Percentiles rank a stretch among this genome's conserved stretches.
Conservation (phyloP, 37 sponge, comb jelly and placozoan genomes). For the Theonella swinhoei region DNA sequence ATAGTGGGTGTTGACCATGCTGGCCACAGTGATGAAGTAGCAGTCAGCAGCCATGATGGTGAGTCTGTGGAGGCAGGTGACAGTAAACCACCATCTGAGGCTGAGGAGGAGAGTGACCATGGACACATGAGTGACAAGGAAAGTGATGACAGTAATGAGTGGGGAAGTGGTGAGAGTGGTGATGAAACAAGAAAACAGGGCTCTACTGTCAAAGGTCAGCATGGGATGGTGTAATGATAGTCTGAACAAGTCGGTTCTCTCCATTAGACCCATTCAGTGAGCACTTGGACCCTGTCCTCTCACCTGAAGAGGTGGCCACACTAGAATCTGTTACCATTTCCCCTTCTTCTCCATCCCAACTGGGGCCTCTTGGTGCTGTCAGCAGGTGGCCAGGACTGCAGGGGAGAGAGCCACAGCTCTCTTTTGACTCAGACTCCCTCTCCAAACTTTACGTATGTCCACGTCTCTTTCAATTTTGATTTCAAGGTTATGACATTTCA, state of each 20-base stretch:
- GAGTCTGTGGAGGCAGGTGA: no score
- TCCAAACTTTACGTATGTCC: constrained; percentile 27
- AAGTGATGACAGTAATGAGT: neutral
- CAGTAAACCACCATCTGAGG: no score
- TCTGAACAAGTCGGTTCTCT: no score
- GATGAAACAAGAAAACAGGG: constrained; percentile 1
- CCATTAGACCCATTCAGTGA: constrained; percentile 67
- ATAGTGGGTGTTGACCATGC: no score
- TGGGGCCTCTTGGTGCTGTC: neutral
- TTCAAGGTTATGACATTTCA: neutral
- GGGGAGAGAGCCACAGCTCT: neutral
- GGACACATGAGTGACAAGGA: neutral
- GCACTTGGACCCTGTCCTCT: constrained; percentile 57
- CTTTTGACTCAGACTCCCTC: constrained; percentile 2
- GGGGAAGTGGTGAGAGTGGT: neutral
- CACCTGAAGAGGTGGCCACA: constrained; percentile 22
- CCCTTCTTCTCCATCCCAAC: constrained; percentile 20
- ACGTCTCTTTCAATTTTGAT: neutral
- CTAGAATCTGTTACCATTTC: constrained; percentile 11
- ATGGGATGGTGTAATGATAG: neutral
- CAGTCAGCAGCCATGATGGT: no score
- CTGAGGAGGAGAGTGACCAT: no score
- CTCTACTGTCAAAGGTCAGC: neutral
- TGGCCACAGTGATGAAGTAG: no score
- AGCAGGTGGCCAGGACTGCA: neutral